Conservation (phyloP, 2,797 vertebrate species). For the Mallotus villosus region DNA sequence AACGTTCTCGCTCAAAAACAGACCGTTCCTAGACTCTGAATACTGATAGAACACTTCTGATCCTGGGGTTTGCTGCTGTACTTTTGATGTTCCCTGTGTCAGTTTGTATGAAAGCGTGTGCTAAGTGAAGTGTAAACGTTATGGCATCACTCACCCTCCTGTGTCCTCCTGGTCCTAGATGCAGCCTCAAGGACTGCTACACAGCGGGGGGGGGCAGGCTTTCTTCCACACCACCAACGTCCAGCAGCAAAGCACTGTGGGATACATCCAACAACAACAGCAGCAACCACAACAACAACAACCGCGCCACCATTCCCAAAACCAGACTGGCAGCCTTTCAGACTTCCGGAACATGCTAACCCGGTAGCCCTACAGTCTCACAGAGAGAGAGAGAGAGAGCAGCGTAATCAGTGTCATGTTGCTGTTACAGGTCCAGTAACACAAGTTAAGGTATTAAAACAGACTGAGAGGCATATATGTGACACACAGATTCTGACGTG, state of each 20-base stretch:
- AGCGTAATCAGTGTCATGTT: constrained; percentile 26
- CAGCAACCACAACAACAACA: constrained; percentile 73
- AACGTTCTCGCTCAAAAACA: no score
- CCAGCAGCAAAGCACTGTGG: constrained; percentile 72
- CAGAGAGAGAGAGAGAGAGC: constrained; percentile 20
- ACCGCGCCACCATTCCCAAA: constrained; percentile 72
- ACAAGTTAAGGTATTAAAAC: constrained; percentile 28
- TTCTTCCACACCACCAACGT: constrained; percentile 75
- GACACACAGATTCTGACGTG: constrained; percentile 15
- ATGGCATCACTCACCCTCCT: not conserved
- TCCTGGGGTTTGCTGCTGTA: no score
- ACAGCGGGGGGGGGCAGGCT: constrained; percentile 60
- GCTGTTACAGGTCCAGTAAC: constrained; percentile 27
- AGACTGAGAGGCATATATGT: constrained; percentile 44
- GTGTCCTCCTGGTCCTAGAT: constrained; percentile 66
- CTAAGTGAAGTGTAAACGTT: no score
- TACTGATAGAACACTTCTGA: no score
- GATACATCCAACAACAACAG: constrained; percentile 79
- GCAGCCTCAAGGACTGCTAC: constrained; percentile 72
- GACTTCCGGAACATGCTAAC: constrained; percentile 85
- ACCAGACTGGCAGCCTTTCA: constrained; percentile 75
- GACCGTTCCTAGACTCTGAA: no score
- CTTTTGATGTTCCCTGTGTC: no score
- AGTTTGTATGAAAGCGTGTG: no score
- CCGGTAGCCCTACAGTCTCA: constrained; percentile 57